These are phyloP conservation scores for Tetraneura akinire DNA, from an alignment of 1,140 invertebrate species.

Conservation along the genomic window DNA sequence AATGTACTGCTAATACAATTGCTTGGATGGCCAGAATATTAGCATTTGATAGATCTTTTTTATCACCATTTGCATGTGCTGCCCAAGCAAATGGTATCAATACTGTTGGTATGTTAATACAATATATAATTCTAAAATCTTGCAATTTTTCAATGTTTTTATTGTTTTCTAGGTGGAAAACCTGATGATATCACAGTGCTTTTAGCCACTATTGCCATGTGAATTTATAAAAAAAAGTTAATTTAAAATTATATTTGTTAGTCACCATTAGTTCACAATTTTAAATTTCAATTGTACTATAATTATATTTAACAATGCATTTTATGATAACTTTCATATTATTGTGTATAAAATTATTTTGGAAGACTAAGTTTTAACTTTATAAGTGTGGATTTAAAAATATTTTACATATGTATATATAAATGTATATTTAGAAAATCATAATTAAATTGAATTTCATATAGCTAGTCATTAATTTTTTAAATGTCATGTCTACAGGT, in stretches of 20 bases:
- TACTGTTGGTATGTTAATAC: conserved; percentile 73
- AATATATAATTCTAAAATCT: not conserved
- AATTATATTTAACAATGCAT: not conserved
- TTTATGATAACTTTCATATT: not conserved
- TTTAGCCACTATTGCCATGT: conserved; percentile 78
- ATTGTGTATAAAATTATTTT: conserved; percentile 2
- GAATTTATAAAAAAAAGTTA: not conserved
- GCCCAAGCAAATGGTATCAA: conserved; percentile 90
- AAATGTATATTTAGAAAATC: conserved; percentile 17
- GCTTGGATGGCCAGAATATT: conserved; percentile 91
- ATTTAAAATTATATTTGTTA: conserved; percentile 13
- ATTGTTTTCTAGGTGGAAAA: conserved; percentile 80
- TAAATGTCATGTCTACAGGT: too few species aligned
- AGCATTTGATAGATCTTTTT: conserved; percentile 89
- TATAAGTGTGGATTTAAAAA: not conserved
- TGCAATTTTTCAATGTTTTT: conserved; percentile 46
- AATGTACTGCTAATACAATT: conserved; percentile 90
- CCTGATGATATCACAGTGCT: conserved; percentile 97
- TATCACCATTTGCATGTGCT: conserved; percentile 93
- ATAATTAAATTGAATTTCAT: not conserved
- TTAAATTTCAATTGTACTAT: not conserved
- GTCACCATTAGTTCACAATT: not conserved
- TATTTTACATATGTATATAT: conserved; percentile 18
- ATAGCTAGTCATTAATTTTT: too few species aligned
- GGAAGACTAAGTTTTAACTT: not conserved